These are phyloP conservation scores for Brachionus manjavacas DNA, from an alignment of 1,140 invertebrate genomes.

Conservation along the genomic window DNA sequence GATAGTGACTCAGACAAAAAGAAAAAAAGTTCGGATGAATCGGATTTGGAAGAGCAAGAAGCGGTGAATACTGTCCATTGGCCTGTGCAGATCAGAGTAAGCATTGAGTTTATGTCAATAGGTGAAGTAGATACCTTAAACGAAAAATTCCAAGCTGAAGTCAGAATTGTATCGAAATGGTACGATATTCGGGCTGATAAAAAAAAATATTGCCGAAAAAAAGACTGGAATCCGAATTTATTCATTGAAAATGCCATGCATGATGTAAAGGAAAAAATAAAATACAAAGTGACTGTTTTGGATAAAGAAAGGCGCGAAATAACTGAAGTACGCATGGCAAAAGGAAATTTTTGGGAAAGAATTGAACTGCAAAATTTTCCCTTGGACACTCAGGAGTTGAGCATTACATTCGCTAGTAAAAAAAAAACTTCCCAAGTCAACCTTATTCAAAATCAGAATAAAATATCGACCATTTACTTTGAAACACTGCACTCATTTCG, in stretches of 20 bases:
- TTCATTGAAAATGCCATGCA: slow-evolving; percentile 32
- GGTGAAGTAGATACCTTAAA: slow-evolving; percentile 38
- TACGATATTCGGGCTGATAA: background rate
- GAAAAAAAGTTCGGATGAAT: background rate
- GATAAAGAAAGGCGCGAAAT: background rate
- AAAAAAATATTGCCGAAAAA: background rate
- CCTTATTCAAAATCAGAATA: background rate
- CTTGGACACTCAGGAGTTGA: slow-evolving; percentile 25
- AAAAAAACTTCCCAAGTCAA: slow-evolving; percentile 2
- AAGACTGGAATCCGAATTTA: slow-evolving; percentile 38
- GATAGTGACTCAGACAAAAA: background rate
- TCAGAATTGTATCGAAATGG: slow-evolving; percentile 26
- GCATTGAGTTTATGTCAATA: slow-evolving; percentile 22
- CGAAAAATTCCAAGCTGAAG: slow-evolving; percentile 33
- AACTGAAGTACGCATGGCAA: slow-evolving; percentile 10
- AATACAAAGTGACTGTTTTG: background rate
- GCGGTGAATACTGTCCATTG: background rate
- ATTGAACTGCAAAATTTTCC: slow-evolving; percentile 43
- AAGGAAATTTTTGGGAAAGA: slow-evolving; percentile 32
- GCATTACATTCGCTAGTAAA: background rate
- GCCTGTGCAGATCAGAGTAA: background rate
- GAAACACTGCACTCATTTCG: slow-evolving; percentile 31
- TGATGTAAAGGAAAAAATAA: slow-evolving; percentile 34
- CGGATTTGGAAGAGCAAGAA: background rate
- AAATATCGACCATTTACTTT: slow-evolving; percentile 11